Conservation (phyloP, 2,888 invertebrate species). For the Caenorhabditis zanzibari region DNA sequence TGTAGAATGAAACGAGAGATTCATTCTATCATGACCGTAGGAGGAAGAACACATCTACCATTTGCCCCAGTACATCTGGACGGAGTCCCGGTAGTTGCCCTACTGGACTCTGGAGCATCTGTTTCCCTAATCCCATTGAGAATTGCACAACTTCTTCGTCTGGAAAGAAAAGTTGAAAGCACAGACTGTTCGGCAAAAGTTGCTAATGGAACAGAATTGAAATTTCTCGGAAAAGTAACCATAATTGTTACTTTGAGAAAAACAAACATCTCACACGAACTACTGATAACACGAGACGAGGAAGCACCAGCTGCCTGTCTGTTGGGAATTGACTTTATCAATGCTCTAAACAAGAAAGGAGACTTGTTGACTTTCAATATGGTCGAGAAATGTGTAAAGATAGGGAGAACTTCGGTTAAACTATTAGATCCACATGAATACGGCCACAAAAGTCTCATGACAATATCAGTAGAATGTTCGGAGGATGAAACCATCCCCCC, state of each 20-base stretch:
- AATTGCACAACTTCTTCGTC: not conserved
- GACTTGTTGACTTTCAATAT: slow-evolving; percentile 9
- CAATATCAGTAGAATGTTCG: not conserved
- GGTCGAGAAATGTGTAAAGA: not conserved
- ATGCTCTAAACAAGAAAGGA: slow-evolving; percentile 18
- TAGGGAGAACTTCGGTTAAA: not conserved
- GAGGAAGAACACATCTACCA: slow-evolving; percentile 26
- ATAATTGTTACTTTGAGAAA: slow-evolving; percentile 6
- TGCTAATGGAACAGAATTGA: slow-evolving; percentile 18
- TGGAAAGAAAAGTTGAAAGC: not conserved
- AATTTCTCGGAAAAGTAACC: slow-evolving; percentile 3
- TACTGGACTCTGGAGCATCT: slow-evolving; percentile 38
- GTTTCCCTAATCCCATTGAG: slow-evolving; percentile 9
- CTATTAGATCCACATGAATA: slow-evolving; percentile 4
- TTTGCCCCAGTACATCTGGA: slow-evolving; percentile 17
- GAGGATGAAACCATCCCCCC: not conserved
- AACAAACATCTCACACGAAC: not conserved
- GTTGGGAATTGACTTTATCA: slow-evolving; percentile 39
- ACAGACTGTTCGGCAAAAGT: slow-evolving; percentile 1
- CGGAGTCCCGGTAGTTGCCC: slow-evolving; percentile 8
- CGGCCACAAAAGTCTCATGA: not conserved
- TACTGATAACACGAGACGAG: slow-evolving; percentile 15
- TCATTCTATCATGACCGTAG: slow-evolving; percentile 5
- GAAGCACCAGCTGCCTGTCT: slow-evolving; percentile 32
- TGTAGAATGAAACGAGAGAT: no score